A percentile compares a stretch with the other conserved stretches of the same genome.
These are phyloP conservation scores for Poeciliopsis occidentalis DNA, from an alignment of 2,113 vertebrate species.

Conservation along the genomic window DNA sequence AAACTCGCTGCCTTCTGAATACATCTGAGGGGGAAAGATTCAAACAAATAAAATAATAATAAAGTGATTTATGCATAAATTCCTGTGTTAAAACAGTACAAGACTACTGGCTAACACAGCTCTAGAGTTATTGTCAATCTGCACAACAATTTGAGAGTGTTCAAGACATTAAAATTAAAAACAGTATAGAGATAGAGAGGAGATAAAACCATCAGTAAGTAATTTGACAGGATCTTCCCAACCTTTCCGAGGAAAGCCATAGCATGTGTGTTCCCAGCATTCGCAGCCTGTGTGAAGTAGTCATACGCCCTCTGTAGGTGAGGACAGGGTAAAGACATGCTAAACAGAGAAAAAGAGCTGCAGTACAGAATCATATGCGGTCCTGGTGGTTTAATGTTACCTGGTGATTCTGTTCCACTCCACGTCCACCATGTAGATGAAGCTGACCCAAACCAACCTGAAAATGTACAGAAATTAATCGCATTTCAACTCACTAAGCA, in stretches of 20 bases:
- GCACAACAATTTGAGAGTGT: no score
- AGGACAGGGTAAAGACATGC: constrained; percentile 16
- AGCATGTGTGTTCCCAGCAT: constrained; percentile 95
- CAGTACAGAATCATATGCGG: neutral
- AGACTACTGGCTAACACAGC: neutral
- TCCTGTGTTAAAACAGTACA: constrained; percentile 3
- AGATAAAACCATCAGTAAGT: no score
- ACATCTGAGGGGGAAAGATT: constrained; percentile 86
- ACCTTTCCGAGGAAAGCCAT: constrained; percentile 99
- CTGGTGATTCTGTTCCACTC: constrained; percentile 98
- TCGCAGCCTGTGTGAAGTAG: constrained; percentile 97
- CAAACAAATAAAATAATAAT: neutral
- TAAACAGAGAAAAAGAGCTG: neutral
- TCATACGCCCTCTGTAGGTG: constrained; percentile 91
- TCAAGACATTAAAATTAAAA: neutral
- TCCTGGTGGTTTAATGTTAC: constrained; percentile 92
- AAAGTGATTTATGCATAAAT: no score
- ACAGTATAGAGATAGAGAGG: no score
- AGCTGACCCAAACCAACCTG: constrained; percentile 96
- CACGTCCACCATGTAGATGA: constrained; percentile 95
- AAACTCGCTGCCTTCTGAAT: constrained; percentile 94
- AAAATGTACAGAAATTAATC: constrained; percentile 8
- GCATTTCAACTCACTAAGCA: neutral
- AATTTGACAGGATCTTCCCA: constrained; percentile 58
- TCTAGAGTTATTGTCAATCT: neutral